Evolutionary conservation across 2,113 vertebrate genomes (phyloP).

Genomic region (Pipa parva): DNA sequence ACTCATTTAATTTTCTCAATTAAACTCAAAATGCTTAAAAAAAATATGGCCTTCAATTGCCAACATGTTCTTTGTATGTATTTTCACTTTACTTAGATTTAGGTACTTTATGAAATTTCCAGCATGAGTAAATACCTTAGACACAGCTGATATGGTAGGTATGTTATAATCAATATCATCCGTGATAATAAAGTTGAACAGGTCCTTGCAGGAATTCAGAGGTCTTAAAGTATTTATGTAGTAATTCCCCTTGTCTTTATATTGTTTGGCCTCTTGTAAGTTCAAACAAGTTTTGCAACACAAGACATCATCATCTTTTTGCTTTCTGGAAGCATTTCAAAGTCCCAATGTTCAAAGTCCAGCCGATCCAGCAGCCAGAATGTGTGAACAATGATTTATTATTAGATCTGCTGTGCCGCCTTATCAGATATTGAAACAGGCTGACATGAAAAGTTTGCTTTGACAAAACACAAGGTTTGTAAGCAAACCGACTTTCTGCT

Average conservation of each 20-base stretch:
- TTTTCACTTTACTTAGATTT: too few species aligned
- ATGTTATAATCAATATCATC: too few species aligned
- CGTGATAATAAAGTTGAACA: too few species aligned
- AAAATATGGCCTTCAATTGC: too few species aligned
- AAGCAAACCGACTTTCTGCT: too few species aligned
- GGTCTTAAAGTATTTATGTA: background rate
- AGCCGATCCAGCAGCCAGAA: background rate
- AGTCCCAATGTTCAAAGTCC: background rate
- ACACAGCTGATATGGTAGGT: too few species aligned
- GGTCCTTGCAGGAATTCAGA: background rate
- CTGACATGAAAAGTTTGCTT: background rate
- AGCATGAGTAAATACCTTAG: too few species aligned
- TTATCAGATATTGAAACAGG: background rate
- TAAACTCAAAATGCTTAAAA: too few species aligned
- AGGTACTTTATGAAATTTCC: too few species aligned
- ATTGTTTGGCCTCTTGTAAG: background rate
- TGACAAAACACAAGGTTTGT: background rate
- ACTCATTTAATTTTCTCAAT: too few species aligned
- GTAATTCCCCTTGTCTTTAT: background rate
- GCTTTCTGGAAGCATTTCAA: background rate
- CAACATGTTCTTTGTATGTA: too few species aligned
- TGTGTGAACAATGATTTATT: background rate
- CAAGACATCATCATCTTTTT: background rate
- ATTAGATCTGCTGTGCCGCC: background rate
- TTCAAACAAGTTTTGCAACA: background rate